Evolutionary conservation across 2,113 vertebrate species (phyloP).

Genomic region (Vireo altiloquus): DNA sequence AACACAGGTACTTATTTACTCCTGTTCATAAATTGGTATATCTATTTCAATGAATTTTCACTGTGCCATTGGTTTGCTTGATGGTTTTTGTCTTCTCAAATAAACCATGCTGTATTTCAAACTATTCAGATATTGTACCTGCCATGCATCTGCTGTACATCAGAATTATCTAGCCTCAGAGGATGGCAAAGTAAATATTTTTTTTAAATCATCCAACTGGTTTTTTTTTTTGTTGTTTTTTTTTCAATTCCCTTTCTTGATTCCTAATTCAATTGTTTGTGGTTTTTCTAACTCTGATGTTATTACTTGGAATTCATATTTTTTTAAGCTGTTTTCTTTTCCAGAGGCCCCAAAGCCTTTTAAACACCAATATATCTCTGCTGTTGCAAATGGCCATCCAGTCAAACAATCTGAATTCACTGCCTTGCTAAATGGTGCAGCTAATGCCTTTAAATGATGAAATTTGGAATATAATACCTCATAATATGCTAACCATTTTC

Average conservation of each 20-base stretch:
- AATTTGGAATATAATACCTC: not conserved
- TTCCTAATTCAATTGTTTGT: not conserved
- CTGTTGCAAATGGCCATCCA: not conserved
- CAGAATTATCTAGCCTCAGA: not conserved
- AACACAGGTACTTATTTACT: not conserved
- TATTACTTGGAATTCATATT: not conserved
- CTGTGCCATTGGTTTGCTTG: not conserved
- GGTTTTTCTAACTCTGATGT: not conserved
- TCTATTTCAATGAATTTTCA: not conserved
- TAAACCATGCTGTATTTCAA: not conserved
- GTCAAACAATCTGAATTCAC: not conserved
- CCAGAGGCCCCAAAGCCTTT: not conserved
- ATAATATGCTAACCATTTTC: not conserved
- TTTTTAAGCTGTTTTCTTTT: not conserved
- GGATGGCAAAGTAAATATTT: not conserved
- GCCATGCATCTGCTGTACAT: not conserved
- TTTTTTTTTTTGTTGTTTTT: too few relatives aligned
- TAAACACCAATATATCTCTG: not conserved
- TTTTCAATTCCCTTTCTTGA: not conserved
- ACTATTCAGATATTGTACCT: not conserved
- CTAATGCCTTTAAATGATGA: not conserved
- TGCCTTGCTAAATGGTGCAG: not conserved
- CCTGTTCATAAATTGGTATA: not conserved
- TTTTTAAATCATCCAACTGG: not conserved
- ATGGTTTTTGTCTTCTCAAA: not conserved